Conservation (phyloP, 2,888 invertebrate genomes). For the Ptycholaimellus sp. region DNA sequence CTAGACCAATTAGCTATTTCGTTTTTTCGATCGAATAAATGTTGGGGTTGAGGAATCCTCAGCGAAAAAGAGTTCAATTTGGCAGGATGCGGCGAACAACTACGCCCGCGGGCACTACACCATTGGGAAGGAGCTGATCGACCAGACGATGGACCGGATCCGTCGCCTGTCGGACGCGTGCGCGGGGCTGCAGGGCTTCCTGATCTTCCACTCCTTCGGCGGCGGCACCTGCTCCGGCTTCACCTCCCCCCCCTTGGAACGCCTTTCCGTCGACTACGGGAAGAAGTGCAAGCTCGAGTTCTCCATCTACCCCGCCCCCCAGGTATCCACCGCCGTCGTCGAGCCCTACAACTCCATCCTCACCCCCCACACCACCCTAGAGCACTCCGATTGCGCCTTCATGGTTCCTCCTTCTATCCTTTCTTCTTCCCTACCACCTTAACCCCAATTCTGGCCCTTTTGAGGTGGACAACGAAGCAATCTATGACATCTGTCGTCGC, state of each 20-base stretch:
- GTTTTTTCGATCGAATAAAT: not conserved
- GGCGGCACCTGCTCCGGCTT: constrained; percentile 69
- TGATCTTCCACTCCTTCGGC: constrained; percentile 69
- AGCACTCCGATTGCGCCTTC: constrained; percentile 84
- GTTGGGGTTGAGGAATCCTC: too few relatives aligned
- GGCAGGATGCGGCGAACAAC: constrained; percentile 31
- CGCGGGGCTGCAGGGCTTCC: constrained; percentile 48
- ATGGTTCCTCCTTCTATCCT: constrained; percentile 32
- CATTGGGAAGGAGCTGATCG: constrained; percentile 48
- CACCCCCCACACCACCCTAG: constrained; percentile 72
- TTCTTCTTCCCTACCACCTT: too few relatives aligned
- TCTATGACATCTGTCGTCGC: constrained; percentile 59
- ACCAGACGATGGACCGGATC: constrained; percentile 41
- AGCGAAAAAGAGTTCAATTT: too few relatives aligned
- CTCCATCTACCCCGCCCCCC: constrained; percentile 65
- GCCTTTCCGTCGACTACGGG: constrained; percentile 53
- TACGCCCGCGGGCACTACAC: constrained; percentile 42
- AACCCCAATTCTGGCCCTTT: constrained; percentile 36
- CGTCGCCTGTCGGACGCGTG: constrained; percentile 55
- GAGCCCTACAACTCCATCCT: constrained; percentile 86
- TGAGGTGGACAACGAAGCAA: constrained; percentile 41
- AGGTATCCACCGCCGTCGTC: constrained; percentile 46
- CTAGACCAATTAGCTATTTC: not conserved
- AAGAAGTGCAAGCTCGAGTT: constrained; percentile 69
- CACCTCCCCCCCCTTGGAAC: constrained; percentile 60